phyloP scores from a whole-genome alignment of 30 jellyfish, hydroid and myxozoan genomes.

The Calvadosia cruxmelitensis region DNA sequence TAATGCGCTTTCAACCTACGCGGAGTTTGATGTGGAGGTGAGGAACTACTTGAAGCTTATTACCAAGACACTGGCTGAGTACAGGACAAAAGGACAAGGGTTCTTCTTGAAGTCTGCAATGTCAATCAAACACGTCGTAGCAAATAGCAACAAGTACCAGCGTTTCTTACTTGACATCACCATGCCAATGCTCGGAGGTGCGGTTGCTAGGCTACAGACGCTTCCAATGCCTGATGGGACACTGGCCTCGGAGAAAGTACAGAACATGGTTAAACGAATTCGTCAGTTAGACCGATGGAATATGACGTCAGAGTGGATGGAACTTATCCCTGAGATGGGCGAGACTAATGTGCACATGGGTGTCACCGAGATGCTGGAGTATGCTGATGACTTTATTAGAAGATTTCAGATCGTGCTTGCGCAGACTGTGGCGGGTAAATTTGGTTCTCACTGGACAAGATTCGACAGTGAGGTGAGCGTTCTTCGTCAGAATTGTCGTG shows the following conservation, averaged over 20 bases:
- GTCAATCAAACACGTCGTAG: neutral
- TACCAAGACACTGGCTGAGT: neutral
- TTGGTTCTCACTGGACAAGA: neutral
- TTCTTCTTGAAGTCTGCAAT: neutral
- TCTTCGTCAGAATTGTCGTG: too few species aligned
- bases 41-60: neutral
- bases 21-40: neutral
- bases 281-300: neutral
- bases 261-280: neutral
- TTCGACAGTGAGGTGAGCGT: neutral
- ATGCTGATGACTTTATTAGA: neutral
- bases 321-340: neutral
- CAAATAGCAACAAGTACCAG: neutral
- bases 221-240: neutral
- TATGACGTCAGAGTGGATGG: neutral
- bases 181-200: neutral
- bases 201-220: neutral
- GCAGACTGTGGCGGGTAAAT: neutral
- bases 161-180: neutral
- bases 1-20: neutral
- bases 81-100: neutral
- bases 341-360: neutral
- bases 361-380: neutral
- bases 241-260: neutral
- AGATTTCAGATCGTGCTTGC: neutral